Base-by-base conservation (phyloP, 2,113 vertebrate species). In the Ammodytes marinus region DNA sequence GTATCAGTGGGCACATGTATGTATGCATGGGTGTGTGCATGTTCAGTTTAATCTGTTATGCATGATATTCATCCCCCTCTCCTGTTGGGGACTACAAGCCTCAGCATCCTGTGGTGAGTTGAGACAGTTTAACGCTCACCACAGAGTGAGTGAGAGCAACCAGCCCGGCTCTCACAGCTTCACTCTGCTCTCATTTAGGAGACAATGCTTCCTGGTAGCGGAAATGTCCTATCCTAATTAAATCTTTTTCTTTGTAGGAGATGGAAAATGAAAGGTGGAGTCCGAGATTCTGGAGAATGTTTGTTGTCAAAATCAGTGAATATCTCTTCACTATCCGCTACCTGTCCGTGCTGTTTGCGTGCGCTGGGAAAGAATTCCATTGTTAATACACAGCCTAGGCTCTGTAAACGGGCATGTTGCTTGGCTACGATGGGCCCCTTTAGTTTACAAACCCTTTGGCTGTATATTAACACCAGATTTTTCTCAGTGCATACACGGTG, bases 71-170 rank as follows among this genome's bases (percentile, higher is more conserved):
- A 79, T 85, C 55, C 82, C 27, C 10, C 37, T 58, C 37, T 77
- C 50, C 11, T 59, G 50, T 73, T 84, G 50, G 61, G 65, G 4
- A 0, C 40, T 49, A 40, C 61, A 63, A 49, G 74, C 73, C 4
- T 86, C 69, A 74, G 85, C 67, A 72, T 87, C 82, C 86, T 86
- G 80, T 80, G 83, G 83, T 77, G 82, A 82, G 47, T 77, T 85
- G 83, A 88, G 82, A 88, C 79, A 80, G 40, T 80, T 90, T 42
- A 81, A 53, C 6, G n/a, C 68, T 85, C 53, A 45, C 35, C 54
- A n/a, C 74, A 0, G 49, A 68, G 27, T 43, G 27, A 76, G 27
- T 27, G 27, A 57, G 65, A 57, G 61, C 57, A 40, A 87, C 63
- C 73, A 46, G 55, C 5, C 54, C 42, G 2, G 52, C 58, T 64